These are phyloP conservation scores for Heterodera schachtii DNA, from an alignment of 1,140 invertebrate genomes.

Conservation along the genomic window DNA sequence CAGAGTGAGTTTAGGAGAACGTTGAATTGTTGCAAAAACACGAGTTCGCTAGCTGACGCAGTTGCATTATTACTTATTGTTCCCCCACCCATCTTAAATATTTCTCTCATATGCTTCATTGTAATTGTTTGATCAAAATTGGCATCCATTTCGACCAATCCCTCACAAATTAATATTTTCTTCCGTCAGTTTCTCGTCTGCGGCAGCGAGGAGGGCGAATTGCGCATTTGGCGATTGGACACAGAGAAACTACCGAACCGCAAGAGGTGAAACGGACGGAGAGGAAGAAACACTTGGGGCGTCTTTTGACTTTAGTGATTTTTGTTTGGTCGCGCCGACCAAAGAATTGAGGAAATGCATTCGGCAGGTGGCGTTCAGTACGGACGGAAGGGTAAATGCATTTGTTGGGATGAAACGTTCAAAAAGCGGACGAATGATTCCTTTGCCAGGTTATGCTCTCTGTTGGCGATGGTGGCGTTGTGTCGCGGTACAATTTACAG, in stretches of 20 bases:
- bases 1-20: conserved; percentile 8
- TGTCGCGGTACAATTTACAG: conserved; percentile 21
- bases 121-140: too few relatives aligned
- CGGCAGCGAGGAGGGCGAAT: conserved; percentile 37
- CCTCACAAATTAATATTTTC: not conserved
- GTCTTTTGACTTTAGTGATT: conserved; percentile 20
- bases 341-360: conserved; percentile 39
- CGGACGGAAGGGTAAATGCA: conserved; percentile 27
- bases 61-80: too few relatives aligned
- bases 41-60: not conserved
- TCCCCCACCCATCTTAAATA: too few relatives aligned
- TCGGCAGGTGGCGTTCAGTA: conserved; percentile 39
- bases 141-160: too few relatives aligned
- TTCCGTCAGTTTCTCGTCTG: conserved; percentile 35
- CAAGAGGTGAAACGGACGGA: conserved; percentile 15
- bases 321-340: conserved; percentile 29
- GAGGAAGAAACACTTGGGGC: not conserved
- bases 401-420: not conserved
- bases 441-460: not conserved
- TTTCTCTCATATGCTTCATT: too few relatives aligned
- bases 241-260: conserved; percentile 22
- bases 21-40: not conserved
- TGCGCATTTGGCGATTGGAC: conserved; percentile 43
- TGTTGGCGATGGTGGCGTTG: conserved; percentile 11
- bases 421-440: too few relatives aligned